These are phyloP conservation scores for Calycopis cecrops DNA, from an alignment of 1,140 invertebrate genomes.

Conservation along the genomic window DNA sequence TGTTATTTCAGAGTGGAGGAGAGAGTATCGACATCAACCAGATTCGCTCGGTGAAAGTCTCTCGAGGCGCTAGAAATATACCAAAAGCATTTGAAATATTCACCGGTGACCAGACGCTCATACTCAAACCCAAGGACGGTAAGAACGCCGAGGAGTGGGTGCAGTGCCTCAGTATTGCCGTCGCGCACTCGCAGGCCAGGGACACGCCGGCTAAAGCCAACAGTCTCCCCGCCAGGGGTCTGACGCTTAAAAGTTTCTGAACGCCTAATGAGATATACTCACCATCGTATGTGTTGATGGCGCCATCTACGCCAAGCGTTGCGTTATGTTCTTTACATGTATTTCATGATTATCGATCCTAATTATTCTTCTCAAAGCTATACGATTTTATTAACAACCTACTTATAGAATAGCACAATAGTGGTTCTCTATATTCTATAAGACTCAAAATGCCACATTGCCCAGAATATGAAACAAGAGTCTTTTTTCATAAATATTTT, in stretches of 20 bases:
- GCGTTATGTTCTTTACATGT: constrained; percentile 1
- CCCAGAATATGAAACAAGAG: no score
- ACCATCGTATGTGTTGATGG: neutral
- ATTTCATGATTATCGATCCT: neutral
- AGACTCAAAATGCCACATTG: no score
- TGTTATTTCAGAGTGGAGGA: constrained; percentile 78
- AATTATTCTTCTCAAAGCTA: no score
- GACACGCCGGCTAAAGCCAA: constrained; percentile 82
- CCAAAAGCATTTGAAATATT: constrained; percentile 98
- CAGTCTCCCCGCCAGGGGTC: constrained; percentile 79
- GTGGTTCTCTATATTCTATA: no score
- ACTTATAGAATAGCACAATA: no score
- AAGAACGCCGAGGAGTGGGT: constrained; percentile 97
- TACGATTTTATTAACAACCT: no score
- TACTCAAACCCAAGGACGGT: constrained; percentile 95
- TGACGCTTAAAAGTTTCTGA: constrained; percentile 69
- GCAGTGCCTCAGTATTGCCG: constrained; percentile 91
- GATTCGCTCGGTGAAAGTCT: constrained; percentile 94
- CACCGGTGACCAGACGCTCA: constrained; percentile 92
- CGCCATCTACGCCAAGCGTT: neutral
- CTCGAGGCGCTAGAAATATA: constrained; percentile 88
- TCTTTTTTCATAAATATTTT: no score
- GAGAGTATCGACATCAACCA: constrained; percentile 91
- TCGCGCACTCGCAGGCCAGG: constrained; percentile 85
- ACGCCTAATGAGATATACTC: no score